Percentiles rank a stretch among this genome's conserved stretches.
Conservation (phyloP, 2,797 vertebrate species). For the Cossypha dichroa region DNA sequence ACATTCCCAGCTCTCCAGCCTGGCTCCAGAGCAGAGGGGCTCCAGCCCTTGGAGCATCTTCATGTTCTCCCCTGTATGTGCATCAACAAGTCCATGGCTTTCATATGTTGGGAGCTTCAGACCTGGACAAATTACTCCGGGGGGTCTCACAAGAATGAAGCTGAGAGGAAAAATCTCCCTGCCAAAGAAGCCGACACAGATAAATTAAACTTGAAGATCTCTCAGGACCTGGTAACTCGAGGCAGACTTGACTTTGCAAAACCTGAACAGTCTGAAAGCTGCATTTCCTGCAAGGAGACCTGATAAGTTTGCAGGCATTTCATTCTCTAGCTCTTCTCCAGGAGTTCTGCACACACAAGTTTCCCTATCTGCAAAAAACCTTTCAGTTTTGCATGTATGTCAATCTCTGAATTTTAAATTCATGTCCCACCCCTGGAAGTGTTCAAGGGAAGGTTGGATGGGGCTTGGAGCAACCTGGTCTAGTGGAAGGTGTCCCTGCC, state of each 20-base stretch:
- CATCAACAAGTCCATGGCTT: not conserved
- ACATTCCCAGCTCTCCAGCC: not conserved
- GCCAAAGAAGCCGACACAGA: not conserved
- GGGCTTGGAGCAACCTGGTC: not conserved
- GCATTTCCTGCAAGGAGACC: not conserved
- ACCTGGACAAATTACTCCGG: not conserved
- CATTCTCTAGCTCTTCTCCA: not conserved
- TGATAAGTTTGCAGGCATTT: not conserved
- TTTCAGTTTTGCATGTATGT: rapidly evolving
- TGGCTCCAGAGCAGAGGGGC: not conserved
- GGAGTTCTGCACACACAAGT: not conserved
- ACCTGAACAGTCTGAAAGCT: not conserved
- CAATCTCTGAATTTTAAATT: not conserved
- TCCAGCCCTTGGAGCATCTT: not conserved
- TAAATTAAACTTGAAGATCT: not conserved
- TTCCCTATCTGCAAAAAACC: not conserved
- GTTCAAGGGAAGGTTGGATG: not conserved
- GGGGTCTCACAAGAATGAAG: not conserved
- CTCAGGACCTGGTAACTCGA: not conserved
- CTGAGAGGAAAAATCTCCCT: not conserved
- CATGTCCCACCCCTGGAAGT: not conserved
- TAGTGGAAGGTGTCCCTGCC: not conserved
- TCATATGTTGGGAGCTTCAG: not conserved
- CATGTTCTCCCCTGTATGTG: not conserved
- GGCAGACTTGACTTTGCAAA: not conserved